These are phyloP conservation scores for Itoplectis maculator DNA, from an alignment of 2,888 invertebrate genomes.

Conservation along the genomic window DNA sequence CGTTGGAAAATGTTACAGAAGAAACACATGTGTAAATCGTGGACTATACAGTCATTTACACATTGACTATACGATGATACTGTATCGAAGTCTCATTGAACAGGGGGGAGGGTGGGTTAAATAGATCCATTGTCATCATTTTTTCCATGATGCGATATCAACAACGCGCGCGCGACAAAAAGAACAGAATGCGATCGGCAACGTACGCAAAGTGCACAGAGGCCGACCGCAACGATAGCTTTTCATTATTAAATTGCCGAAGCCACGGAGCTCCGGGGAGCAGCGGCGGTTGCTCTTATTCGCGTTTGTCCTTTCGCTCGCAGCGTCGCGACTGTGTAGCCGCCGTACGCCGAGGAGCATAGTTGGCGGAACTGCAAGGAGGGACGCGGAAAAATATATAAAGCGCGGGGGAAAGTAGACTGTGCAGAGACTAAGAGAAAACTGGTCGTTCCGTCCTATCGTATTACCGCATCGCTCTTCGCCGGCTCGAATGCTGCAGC, in stretches of 20 bases:
- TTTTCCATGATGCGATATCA: background rate
- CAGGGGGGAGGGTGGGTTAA: background rate
- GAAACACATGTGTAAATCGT: too few species aligned
- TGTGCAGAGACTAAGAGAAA: constrained; percentile 8
- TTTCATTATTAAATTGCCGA: constrained; percentile 64
- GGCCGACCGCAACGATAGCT: constrained; percentile 41
- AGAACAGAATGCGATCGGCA: constrained; percentile 14
- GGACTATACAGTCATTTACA: background rate
- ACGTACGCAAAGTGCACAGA: constrained; percentile 9
- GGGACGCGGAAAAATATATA: background rate
- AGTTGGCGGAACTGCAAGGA: constrained; percentile 5
- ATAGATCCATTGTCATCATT: background rate
- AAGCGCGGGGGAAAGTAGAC: background rate
- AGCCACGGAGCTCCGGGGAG: background rate
- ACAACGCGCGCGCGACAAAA: background rate
- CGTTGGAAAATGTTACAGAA: too few species aligned
- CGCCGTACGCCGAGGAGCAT: background rate
- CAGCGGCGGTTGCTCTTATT: constrained; percentile 36
- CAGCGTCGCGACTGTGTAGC: constrained; percentile 5
- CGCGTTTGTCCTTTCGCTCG: constrained; percentile 58
- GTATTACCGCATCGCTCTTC: constrained; percentile 52
- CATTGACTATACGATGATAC: background rate
- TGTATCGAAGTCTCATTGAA: background rate
- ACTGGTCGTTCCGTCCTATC: constrained; percentile 32
- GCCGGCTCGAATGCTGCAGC: constrained; percentile 46